phyloP scores from a whole-genome alignment of 2,888 invertebrate genomes.

The Mystacides longicornis region DNA sequence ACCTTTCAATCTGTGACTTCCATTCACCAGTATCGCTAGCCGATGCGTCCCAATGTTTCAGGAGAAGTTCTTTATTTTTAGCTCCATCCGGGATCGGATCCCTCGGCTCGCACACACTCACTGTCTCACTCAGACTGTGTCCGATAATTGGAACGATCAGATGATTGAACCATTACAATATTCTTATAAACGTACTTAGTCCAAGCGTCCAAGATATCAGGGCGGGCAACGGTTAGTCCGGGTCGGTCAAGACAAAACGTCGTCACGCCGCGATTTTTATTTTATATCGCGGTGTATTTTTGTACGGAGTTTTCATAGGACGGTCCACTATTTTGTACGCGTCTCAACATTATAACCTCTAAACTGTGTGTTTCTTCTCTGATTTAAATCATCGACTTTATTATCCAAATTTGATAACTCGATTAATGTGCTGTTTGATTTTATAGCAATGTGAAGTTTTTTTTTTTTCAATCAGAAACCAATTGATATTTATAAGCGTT shows the following conservation, averaged over 20 bases:
- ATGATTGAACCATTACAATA: slow-evolving; percentile 6
- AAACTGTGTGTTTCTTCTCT: background rate
- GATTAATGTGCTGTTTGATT: background rate
- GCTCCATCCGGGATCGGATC: slow-evolving; percentile 18
- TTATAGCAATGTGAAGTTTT: background rate
- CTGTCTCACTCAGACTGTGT: slow-evolving; percentile 8
- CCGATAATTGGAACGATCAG: slow-evolving; percentile 9
- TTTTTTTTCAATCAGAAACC: too few species aligned
- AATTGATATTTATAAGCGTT: background rate
- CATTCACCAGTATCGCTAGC: slow-evolving; percentile 7
- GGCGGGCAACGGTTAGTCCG: slow-evolving; percentile 7
- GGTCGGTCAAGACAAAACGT: slow-evolving; percentile 10
- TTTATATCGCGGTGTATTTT: slow-evolving; percentile 16
- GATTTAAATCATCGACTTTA: too few species aligned
- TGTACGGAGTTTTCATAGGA: slow-evolving; percentile 16
- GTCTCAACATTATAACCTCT: background rate
- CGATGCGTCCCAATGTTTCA: background rate
- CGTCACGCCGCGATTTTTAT: slow-evolving; percentile 7
- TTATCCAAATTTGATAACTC: slow-evolving; percentile 1
- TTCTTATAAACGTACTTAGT: background rate
- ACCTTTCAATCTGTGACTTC: background rate
- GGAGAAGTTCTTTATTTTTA: slow-evolving; percentile 12
- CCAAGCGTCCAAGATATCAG: slow-evolving; percentile 10
- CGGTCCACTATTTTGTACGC: slow-evolving; percentile 14
- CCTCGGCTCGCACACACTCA: background rate